Conservation (phyloP, 1,140 invertebrate species). For the Neodiprion fabricii region DNA sequence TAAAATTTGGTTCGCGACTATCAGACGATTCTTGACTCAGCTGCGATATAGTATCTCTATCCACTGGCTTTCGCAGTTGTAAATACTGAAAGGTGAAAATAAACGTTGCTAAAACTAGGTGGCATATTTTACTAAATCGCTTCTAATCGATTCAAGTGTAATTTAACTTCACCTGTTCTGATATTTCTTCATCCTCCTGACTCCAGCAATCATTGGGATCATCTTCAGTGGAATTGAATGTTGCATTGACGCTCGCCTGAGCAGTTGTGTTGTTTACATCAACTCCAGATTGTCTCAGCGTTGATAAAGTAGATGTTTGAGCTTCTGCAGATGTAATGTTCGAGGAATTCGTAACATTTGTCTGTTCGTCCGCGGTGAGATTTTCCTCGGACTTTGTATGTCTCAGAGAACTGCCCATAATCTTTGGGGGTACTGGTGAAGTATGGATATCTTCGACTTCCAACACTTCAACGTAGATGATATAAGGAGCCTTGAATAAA, state of each 20-base stretch:
- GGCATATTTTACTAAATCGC: conserved; percentile 30
- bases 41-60: conserved; percentile 88
- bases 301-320: conserved; percentile 35
- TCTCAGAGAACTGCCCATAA: conserved; percentile 78
- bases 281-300: conserved; percentile 51
- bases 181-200: conserved; percentile 94
- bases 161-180: conserved; percentile 66
- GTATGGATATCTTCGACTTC: conserved; percentile 89
- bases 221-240: conserved; percentile 60
- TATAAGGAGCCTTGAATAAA: conserved; percentile 85
- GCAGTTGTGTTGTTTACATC: conserved; percentile 43
- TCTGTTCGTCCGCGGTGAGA: conserved; percentile 64
- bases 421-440: conserved; percentile 79
- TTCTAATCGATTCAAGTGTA: not conserved
- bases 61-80: conserved; percentile 67
- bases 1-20: conserved; percentile 82
- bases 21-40: conserved; percentile 90
- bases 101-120: conserved; percentile 39
- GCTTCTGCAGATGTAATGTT: conserved; percentile 41
- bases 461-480: conserved; percentile 96
- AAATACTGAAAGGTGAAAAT: conserved; percentile 60
- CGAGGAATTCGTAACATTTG: conserved; percentile 46
- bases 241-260: conserved; percentile 47
- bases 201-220: conserved; percentile 85
- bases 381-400: conserved; percentile 96